Evolutionary conservation across 2,888 invertebrate species (phyloP), one percentile per base, ranked within the genome.

Genomic region (Copidosoma aretas): DNA sequence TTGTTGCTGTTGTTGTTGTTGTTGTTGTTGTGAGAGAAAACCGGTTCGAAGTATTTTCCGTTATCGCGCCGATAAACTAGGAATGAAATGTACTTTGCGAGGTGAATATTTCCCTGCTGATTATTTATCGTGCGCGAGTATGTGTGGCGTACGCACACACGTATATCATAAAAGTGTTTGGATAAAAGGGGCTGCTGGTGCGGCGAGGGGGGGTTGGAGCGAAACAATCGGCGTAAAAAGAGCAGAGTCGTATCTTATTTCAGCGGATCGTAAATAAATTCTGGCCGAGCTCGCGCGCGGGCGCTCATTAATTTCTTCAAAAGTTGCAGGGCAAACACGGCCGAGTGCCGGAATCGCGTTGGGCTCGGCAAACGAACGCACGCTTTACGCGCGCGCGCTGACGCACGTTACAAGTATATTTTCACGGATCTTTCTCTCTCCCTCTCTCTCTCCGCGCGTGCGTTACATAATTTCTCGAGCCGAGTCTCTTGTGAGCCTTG

Each of bases 111-210:
- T 62, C 21, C n/a, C 32, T 43, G 51, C 15, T 41, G 61, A 70
- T 70, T 70, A 71, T 71, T 71, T 71, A 67, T 64, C 51, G 19
- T 24, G 15, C n/a, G 10, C 4, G 10, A 5, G 15, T 46, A 46
- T 32, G 8, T 32, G 43, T 46, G n/a, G n/a, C n/a, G n/a, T n/a
- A n/a, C n/a, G n/a, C n/a, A n/a, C n/a, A 17, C 12, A 17, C 2
- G 12, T 8, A 15, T 46, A 46, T 17, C 43, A 17, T 10, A 25
- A 32, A 19, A 53, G 39, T 22, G 54, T 22, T 10, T 5, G 24
- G 63, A 70, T 70, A 70, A 56, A 43, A 39, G 24, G 17, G n/a
- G n/a, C n/a, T n/a, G n/a, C n/a, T n/a, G n/a, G n/a, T n/a, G n/a
- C n/a, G n/a, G 49, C 3, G 12, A 3, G 43, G 14, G 43, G 43